A percentile compares a stretch with the other conserved stretches of the same genome.
Evolutionary conservation across 2,797 vertebrate genomes (phyloP).

Genomic region (Orientallactaga sibirica): DNA sequence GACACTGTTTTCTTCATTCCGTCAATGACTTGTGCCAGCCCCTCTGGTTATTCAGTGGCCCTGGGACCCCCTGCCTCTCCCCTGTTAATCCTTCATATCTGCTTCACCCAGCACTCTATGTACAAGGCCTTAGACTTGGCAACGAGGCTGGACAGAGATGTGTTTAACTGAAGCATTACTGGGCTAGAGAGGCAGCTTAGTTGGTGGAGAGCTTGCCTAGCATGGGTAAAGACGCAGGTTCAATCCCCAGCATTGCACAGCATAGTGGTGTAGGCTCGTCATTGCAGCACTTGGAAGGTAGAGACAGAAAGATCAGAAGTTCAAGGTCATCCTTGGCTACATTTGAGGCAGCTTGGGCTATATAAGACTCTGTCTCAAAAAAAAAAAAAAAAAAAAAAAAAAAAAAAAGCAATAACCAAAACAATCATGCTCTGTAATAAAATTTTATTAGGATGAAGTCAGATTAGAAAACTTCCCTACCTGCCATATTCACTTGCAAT

Average conservation of each 20-base stretch:
- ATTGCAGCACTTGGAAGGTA: no score
- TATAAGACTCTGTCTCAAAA: no score
- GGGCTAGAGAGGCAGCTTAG: no score
- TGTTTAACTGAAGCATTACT: constrained; percentile 5
- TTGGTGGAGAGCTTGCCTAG: no score
- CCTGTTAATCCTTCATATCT: not conserved
- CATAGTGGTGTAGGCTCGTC: no score
- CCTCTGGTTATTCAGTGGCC: not conserved
- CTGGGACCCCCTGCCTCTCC: not conserved
- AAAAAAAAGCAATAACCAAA: not conserved
- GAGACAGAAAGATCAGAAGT: no score
- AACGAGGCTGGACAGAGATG: not conserved
- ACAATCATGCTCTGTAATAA: constrained; percentile 61
- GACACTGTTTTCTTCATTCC: rapidly evolving
- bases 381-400: no score
- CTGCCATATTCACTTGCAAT: constrained; percentile 57
- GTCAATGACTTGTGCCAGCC: not conserved
- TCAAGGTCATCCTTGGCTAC: no score
- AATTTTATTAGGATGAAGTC: constrained; percentile 84
- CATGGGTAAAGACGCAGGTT: no score
- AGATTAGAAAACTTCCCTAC: constrained; percentile 70
- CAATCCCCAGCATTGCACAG: no score
- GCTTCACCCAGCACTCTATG: not conserved
- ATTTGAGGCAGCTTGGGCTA: no score
- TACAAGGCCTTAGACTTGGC: not conserved